Evolutionary conservation across 2,797 vertebrate species (phyloP), one percentile per base, ranked within the genome.

Genomic region (Ambastaia sidthimunki): DNA sequence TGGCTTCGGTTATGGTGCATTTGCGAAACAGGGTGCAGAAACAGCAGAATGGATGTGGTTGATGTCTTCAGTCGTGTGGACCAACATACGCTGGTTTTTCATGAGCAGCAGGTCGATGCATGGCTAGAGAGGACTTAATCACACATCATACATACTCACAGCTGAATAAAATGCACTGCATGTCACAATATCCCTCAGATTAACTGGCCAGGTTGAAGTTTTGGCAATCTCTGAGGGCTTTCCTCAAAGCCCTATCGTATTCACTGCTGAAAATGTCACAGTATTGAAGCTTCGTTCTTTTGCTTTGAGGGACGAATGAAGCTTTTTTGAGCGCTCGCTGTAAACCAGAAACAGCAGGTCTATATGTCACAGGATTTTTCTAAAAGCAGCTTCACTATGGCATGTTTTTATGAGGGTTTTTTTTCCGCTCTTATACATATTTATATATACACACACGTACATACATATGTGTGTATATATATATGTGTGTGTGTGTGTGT

Each of bases 121-220:
- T 68, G 78, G 74, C 79, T 77, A 9, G 59, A 80, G 72, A 79
- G 59, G 50, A 48, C 66, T 78, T 77, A 80, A 84, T 80, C 54
- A 78, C 80, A 80, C 76, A 34, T 82, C 77, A 82, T 82, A 62
- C 80, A 66, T 21, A 25, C 73, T 80, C 78, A 52, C 60, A 75
- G 48, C 62, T 54, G 66, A 80, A 80, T 84, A 73, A 82, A 68
- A 84, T 63, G 65, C 31, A 65, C 15, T 11, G 31, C 47, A 23
- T 69, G 28, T 65, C 76, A 63, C 59, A 72, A 60, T 47, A 37
- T 21, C 70, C 15, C 25, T 48, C 60, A 31, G 70, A 80, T 66
- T 57, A 73, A 65, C 60, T 55, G 62, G 7, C 72, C 37, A 57
- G 47, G 69, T 80, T 60, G 31, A 66, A 65, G 70, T 10, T 18